Base-by-base conservation (phyloP, 2,797 vertebrate genomes). In the Sebastes umbrosus region DNA sequence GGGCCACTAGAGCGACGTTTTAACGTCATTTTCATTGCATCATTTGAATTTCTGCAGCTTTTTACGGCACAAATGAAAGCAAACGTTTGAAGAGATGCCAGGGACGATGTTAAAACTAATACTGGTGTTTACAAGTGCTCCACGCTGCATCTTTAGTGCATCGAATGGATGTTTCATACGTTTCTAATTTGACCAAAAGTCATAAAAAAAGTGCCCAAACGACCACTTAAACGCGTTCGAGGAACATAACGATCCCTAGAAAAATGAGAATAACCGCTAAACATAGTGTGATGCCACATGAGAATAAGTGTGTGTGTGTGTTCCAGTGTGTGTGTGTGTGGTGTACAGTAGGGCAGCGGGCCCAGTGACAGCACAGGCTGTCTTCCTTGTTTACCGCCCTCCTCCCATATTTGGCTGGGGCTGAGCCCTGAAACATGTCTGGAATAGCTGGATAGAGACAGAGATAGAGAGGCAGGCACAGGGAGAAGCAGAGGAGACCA, bases 371-470 rank as follows among this genome's bases (percentile, higher is more conserved):
- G 80, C 58, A 22, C 84, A 82, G 82, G 43, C 89, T 25, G 81
- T 75, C 88, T 84, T 87, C 91, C 88, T 89, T 94, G 92, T 95
- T 96, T 94, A 94, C 94, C 77, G 90, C 85, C 90, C 83, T 82
- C 87, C 79, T 93, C 83, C 96, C 97, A 96, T 97, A 96, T 97
- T 97, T 97, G 96, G 96, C 94, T 91, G 91, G 88, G 90, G 94
- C 94, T 86, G 92, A 91, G 95, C 94, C 91, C 84, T 83, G 84
- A 88, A 94, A 93, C 94, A 94, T 96, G 94, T 96, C 94, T 95
- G 89, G 93, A 96, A 96, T 95, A 93, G 87, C 89, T 86, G 83
- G 90, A 84, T 77, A 83, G 93, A 90, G 90, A 89, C 92, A 70
- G 78, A 73, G 83, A 86, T 68, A 83, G 85, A 68, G 82, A 80